These are phyloP conservation scores for Harpagoxenus sublaevis DNA, from an alignment of 2,888 invertebrate genomes.

Conservation along the genomic window DNA sequence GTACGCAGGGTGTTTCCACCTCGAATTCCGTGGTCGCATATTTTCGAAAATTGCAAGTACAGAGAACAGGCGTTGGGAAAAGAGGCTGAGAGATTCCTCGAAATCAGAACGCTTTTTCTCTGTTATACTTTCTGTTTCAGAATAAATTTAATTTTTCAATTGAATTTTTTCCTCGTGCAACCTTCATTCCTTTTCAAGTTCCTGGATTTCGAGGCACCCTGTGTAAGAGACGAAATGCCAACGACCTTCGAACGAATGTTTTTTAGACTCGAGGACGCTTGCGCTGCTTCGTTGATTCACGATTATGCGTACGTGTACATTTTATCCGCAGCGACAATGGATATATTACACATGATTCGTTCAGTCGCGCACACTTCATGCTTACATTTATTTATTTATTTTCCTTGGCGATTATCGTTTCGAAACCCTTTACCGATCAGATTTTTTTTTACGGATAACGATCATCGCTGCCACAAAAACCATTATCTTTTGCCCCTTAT, in stretches of 20 bases:
- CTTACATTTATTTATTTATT: not conserved
- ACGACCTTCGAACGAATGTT: slow-evolving; percentile 13
- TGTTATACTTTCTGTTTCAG: not conserved
- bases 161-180: not conserved
- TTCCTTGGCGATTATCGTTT: slow-evolving; percentile 5
- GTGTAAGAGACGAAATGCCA: not conserved
- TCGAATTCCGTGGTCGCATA: not conserved
- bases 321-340: slow-evolving; percentile 44
- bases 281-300: slow-evolving; percentile 42
- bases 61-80: not conserved
- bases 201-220: not conserved
- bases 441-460: slow-evolving; percentile 5
- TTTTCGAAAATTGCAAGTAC: not conserved
- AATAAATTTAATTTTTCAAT: not conserved
- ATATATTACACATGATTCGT: slow-evolving; percentile 30
- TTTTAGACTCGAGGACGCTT: slow-evolving; percentile 18
- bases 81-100: not conserved
- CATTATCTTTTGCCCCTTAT: slow-evolving; percentile 32
- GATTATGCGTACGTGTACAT: slow-evolving; percentile 32
- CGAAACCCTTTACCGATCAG: slow-evolving; percentile 10
- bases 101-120: not conserved
- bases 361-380: slow-evolving; percentile 8
- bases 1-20: not conserved
- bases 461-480: slow-evolving; percentile 42
- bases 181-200: not conserved